These are phyloP conservation scores for Micromussa lordhowensis DNA, from an alignment of 92 coral and sea anemone genomes.

Conservation along the genomic window DNA sequence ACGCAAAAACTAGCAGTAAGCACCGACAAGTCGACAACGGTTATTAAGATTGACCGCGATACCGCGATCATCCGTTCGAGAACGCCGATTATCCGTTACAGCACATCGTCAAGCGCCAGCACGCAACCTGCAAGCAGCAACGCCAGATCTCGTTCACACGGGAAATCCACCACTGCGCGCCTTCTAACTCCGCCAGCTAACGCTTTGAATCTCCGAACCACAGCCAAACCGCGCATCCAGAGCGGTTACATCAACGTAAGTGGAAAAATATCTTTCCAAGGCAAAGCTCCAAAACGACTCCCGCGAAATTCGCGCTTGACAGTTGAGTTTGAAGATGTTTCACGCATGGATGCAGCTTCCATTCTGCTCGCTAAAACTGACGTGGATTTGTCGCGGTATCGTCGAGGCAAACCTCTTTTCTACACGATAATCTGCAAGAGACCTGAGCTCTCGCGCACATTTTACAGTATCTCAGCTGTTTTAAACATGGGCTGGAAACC, in stretches of 20 bases:
- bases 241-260: neutral
- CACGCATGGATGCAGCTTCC: slow-evolving; percentile 68
- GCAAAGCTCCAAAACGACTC: slow-evolving; percentile 51
- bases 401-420: slow-evolving; percentile 68
- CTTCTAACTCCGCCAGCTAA: neutral
- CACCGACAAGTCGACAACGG: neutral
- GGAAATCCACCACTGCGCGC: neutral
- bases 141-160: slow-evolving; percentile 1
- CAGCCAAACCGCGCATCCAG: slow-evolving; percentile 1
- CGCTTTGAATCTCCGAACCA: neutral
- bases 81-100: neutral
- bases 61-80: neutral
- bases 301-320: slow-evolving; percentile 71
- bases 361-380: slow-evolving; percentile 64
- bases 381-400: slow-evolving; percentile 65
- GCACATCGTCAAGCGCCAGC: slow-evolving; percentile 14
- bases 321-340: slow-evolving; percentile 78
- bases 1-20: neutral
- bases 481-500: slow-evolving; percentile 90
- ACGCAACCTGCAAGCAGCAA: neutral
- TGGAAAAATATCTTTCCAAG: slow-evolving; percentile 25
- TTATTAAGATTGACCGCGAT: slow-evolving; percentile 11
- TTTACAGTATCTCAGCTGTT: slow-evolving; percentile 77
- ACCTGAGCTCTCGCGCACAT: slow-evolving; percentile 34
- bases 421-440: slow-evolving; percentile 79